phyloP scores from a whole-genome alignment of 2,888 invertebrate species.

The Phorcus lineatus region DNA sequence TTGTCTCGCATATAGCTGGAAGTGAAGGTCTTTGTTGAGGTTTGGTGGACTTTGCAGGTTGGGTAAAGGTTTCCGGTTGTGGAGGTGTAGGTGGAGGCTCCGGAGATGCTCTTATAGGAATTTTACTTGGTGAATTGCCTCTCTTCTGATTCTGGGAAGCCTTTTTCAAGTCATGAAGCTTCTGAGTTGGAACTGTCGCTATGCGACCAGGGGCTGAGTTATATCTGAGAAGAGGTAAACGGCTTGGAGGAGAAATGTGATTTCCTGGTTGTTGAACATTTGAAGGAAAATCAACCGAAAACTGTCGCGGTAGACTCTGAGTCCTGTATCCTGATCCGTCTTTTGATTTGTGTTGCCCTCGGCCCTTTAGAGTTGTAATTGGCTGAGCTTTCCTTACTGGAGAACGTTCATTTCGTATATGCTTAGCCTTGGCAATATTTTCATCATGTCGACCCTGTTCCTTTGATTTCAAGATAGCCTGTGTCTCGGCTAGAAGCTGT shows the following conservation, averaged over 20 bases:
- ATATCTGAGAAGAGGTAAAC: slow-evolving; percentile 55
- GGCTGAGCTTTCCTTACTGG: slow-evolving; percentile 65
- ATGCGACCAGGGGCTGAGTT: slow-evolving; percentile 68
- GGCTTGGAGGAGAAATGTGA: slow-evolving; percentile 43
- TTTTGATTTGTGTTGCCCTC: slow-evolving; percentile 29
- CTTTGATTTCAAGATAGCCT: slow-evolving; percentile 48
- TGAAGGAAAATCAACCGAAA: slow-evolving; percentile 35
- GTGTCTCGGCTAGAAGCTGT: slow-evolving; percentile 53
- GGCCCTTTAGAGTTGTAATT: slow-evolving; percentile 63
- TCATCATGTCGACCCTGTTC: slow-evolving; percentile 25
- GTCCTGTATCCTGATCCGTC: slow-evolving; percentile 43
- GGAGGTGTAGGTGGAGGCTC: slow-evolving; percentile 34
- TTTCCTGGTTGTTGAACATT: slow-evolving; percentile 51
- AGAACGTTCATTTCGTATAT: slow-evolving; percentile 24
- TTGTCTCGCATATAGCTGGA: slow-evolving; percentile 49
- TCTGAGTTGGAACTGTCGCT: slow-evolving; percentile 64
- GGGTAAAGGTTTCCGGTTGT: slow-evolving; percentile 3
- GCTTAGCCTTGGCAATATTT: background rate
- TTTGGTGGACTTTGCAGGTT: slow-evolving; percentile 26
- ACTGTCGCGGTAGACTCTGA: slow-evolving; percentile 51
- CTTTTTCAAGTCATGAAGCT: slow-evolving; percentile 37
- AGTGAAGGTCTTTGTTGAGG: slow-evolving; percentile 44
- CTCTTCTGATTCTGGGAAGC: slow-evolving; percentile 3
- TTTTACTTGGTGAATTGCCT: slow-evolving; percentile 41
- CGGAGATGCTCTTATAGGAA: slow-evolving; percentile 40